Conservation (phyloP, 2,113 vertebrate genomes). For the Mirounga angustirostris region DNA sequence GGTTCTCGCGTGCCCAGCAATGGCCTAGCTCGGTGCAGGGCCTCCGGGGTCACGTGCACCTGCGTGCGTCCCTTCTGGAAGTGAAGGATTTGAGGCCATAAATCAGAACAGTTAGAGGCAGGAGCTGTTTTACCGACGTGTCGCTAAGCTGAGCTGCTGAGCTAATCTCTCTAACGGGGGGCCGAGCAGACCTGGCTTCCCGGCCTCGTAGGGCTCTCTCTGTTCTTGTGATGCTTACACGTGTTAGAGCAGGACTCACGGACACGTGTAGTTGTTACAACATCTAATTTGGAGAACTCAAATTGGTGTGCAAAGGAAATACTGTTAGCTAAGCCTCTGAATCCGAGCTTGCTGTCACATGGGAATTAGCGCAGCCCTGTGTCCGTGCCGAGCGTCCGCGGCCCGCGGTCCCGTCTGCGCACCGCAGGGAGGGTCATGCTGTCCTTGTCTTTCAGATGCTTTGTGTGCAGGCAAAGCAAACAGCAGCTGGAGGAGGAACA, state of each 20-base stretch:
- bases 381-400: fast-evolving
- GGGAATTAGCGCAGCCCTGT: fast-evolving
- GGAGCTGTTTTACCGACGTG: fast-evolving
- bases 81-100: fast-evolving
- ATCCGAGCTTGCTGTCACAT: fast-evolving
- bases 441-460: conserved; percentile 85
- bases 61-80: fast-evolving
- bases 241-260: fast-evolving
- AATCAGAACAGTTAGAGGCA: neutral
- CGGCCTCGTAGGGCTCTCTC: fast-evolving
- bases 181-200: neutral
- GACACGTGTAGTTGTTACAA: neutral
- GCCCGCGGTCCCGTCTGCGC: fast-evolving
- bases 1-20: neutral
- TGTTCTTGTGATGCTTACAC: fast-evolving
- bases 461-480: conserved; percentile 86
- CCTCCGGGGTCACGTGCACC: neutral
- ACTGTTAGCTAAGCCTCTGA: neutral
- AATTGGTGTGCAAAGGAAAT: fast-evolving
- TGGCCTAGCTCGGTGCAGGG: neutral
- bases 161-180: fast-evolving
- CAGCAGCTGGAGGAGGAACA: conserved; percentile 84
- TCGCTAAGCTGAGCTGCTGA: fast-evolving
- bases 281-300: neutral
- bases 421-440: fast-evolving